A percentile compares a stretch with the other conserved stretches of the same genome.
Conservation (phyloP, 2,797 vertebrate genomes). For the Austrolebias charrua region DNA sequence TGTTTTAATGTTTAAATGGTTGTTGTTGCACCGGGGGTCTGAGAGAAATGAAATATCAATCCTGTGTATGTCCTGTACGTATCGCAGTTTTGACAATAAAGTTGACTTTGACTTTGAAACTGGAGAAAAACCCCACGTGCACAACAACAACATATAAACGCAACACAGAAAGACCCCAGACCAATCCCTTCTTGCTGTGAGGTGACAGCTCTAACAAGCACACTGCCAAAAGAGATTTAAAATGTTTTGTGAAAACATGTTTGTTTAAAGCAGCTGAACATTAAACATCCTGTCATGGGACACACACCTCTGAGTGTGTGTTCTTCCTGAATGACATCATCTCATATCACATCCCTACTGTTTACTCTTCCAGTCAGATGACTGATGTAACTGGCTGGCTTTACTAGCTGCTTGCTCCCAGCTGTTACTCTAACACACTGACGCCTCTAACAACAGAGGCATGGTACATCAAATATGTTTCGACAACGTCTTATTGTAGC, state of each 20-base stretch:
- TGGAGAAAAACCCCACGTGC: too few species aligned
- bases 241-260: constrained; percentile 2
- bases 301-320: neutral
- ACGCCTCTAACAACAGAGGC: neutral
- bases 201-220: too few species aligned
- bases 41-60: too few species aligned
- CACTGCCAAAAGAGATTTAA: neutral
- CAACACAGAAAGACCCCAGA: too few species aligned
- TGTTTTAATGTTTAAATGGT: too few species aligned
- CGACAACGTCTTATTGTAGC: too few species aligned
- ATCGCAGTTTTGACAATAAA: too few species aligned
- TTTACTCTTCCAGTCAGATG: constrained; percentile 60
- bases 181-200: too few species aligned
- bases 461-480: neutral
- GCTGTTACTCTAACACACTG: neutral
- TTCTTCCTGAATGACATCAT: constrained; percentile 73
- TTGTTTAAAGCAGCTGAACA: constrained; percentile 9
- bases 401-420: constrained; percentile 26
- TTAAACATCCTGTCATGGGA: constrained; percentile 23
- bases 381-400: neutral
- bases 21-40: too few species aligned
- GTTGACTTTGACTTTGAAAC: too few species aligned
- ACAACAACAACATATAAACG: too few species aligned
- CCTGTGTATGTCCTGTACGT: too few species aligned
- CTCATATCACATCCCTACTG: constrained; percentile 37